Base-by-base conservation (phyloP, 1,140 invertebrate species). In the Chionoecetes opilio region DNA sequence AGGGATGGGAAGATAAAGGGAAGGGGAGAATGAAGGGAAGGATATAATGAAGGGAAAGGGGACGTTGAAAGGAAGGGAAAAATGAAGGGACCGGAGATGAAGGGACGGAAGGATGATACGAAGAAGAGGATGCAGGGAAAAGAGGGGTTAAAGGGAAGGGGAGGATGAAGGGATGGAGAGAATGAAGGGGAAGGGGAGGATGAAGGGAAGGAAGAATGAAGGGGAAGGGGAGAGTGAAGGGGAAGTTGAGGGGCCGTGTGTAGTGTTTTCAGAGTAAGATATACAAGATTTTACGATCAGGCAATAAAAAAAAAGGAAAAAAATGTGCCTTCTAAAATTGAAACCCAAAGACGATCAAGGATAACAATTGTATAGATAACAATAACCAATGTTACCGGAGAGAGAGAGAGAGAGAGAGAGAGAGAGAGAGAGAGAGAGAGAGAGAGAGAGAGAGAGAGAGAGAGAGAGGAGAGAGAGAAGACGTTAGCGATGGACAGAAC, bases 361-460 rank as follows among this genome's bases (percentile, higher is more conserved):
- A 46, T 8, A 46, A 46, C 5, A 8, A 14, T 14, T 46, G n/a
- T n/a, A n/a, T n/a, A n/a, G n/a, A n/a, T n/a, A n/a, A n/a, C n/a
- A n/a, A n/a, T n/a, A n/a, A n/a, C n/a, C n/a, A n/a, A n/a, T n/a
- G n/a, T n/a, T n/a, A n/a, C n/a, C n/a, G n/a, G n/a, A 38, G 38
- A 53, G 38, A 53, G 35, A 46, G 88, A 90, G 88, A 46, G 88
- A 41, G 88, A 90, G 88, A 90, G 35, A 46, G 88, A 90, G 37
- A 90, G 88, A 90, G 86, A 90, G 88, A 46, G 88, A 90, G 37
- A 90, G 88, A 90, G 37, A 46, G 88, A 46, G 37, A 90, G 89
- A 63, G 89, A 91, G 89, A 63, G 89, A 91, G 89, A 63, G 89
- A 91, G 89, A 63, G 89, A 91, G 89, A 91, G 89, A 91, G 89